Evolutionary conservation across 1,140 invertebrate species (phyloP), one percentile per base, ranked within the genome.

Genomic region (Lepidurus arcticus): DNA sequence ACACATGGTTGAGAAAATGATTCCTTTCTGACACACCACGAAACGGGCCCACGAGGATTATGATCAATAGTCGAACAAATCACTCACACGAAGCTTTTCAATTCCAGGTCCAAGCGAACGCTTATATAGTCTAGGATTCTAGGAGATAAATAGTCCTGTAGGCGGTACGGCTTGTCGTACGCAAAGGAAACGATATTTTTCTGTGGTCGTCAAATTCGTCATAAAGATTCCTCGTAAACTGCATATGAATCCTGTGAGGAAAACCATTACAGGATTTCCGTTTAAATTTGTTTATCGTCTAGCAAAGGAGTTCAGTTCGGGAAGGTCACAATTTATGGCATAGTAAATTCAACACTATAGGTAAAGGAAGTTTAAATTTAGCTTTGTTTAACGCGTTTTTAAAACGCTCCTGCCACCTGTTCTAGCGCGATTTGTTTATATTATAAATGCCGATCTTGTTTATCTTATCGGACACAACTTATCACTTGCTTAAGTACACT

Each of bases 381-480:
- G 53, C 53, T 65, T 65, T 21, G 16, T 7, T 65, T 65, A n/a
- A 65, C 34, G 53, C 21, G 53, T 21, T 21, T 21, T 21, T 65
- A 9, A 65, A n/a, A 65, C 21, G 53, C 13, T 16, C 53, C 34
- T 34, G 7, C 53, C 53, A 65, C 53, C 53, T 65, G 53, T 21
- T n/a, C 53, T 65, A 13, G 7, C 16, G 16, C 16, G 53, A 65
- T 65, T 21, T 65, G 21, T 21, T 65, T 65, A 65, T 21, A 65
- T 65, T 16, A 65, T 4, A 7, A 34, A 65, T 21, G 53, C n/a
- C 53, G 53, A 65, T 21, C 21, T 16, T 65, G 53, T 65, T 65
- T 65, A 65, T 65, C 53, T 65, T 65, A 65, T 65, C 53, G 5
- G 53, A 65, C 53, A 65, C 53, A 65, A 65, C 53, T 65, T 65